These are phyloP conservation scores for Apoderus coryli DNA, from an alignment of 2,888 invertebrate species.

Conservation along the genomic window DNA sequence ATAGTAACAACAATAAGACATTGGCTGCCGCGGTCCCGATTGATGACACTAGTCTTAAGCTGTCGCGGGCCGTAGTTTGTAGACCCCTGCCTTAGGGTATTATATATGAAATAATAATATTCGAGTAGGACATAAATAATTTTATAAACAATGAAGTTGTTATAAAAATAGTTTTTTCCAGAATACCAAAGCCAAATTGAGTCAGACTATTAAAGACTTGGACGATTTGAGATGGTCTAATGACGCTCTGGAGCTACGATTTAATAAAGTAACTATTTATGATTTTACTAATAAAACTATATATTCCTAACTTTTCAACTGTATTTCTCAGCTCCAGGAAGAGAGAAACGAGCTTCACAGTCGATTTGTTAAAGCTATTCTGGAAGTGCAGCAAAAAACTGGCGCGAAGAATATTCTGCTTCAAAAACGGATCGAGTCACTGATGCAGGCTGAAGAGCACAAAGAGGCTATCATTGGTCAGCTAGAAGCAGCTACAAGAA, in stretches of 20 bases:
- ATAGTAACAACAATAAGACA: too few species aligned
- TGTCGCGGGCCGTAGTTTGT: too few species aligned
- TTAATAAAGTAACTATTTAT: conserved; percentile 44
- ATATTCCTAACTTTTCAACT: conserved; percentile 1
- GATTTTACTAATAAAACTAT: too few species aligned
- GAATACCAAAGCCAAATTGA: conserved; percentile 40
- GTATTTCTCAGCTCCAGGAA: conserved; percentile 33
- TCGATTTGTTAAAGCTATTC: conserved; percentile 66
- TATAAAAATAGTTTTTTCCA: too few species aligned
- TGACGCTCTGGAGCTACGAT: conserved; percentile 59
- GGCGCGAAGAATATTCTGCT: conserved; percentile 68
- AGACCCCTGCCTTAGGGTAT: too few species aligned
- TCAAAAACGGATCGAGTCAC: conserved; percentile 55
- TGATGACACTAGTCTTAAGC: too few species aligned
- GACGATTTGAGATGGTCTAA: conserved; percentile 48
- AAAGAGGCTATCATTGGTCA: conserved; percentile 55
- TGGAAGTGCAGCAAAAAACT: conserved; percentile 78
- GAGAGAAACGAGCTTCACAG: conserved; percentile 69
- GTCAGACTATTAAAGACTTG: conserved; percentile 37
- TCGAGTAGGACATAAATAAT: too few species aligned
- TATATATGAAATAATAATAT: too few species aligned
- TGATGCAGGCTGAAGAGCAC: conserved; percentile 51
- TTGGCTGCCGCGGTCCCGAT: too few species aligned
- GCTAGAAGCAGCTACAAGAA: conserved; percentile 29
- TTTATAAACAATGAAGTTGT: too few species aligned